A percentile compares a stretch with the other conserved stretches of the same genome.
These are phyloP conservation scores for Holcopasites calliopsidis DNA, from an alignment of 1,140 invertebrate genomes.

Conservation along the genomic window DNA sequence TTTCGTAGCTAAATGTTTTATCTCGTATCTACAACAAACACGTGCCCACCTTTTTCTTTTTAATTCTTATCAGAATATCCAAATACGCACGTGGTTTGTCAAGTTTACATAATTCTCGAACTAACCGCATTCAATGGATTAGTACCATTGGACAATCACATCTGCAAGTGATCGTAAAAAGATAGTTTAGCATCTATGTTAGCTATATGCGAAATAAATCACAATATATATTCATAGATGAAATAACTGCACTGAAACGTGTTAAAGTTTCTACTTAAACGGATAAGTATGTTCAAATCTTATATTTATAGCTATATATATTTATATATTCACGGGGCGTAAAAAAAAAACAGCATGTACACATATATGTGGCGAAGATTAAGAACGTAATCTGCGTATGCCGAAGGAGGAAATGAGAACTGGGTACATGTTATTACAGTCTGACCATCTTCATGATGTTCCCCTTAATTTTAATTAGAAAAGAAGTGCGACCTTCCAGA, in stretches of 20 bases:
- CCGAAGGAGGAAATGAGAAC: slow-evolving; percentile 48
- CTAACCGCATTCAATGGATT: slow-evolving; percentile 34
- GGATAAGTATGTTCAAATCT: slow-evolving; percentile 32
- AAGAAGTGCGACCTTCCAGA: slow-evolving; percentile 4
- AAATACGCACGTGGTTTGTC: slow-evolving; percentile 33
- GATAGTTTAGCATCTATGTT: slow-evolving; percentile 23
- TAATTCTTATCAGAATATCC: not conserved
- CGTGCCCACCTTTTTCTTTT: not conserved
- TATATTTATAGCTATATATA: slow-evolving; percentile 36
- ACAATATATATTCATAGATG: slow-evolving; percentile 25
- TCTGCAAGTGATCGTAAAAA: slow-evolving; percentile 39
- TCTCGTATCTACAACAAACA: slow-evolving; percentile 19
- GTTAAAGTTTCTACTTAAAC: slow-evolving; percentile 21
- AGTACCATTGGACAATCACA: slow-evolving; percentile 25
- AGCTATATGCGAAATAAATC: slow-evolving; percentile 28
- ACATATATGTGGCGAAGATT: slow-evolving; percentile 41
- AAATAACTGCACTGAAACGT: slow-evolving; percentile 38
- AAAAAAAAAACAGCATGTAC: slow-evolving; percentile 49
- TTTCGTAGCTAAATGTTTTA: slow-evolving; percentile 26
- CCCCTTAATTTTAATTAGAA: no score
- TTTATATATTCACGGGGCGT: slow-evolving; percentile 40
- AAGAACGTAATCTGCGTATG: slow-evolving; percentile 37
- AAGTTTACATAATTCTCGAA: slow-evolving; percentile 33
- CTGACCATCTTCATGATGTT: no score
- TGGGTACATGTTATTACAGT: slow-evolving; percentile 21